These are phyloP conservation scores for Procambarus clarkii DNA, from an alignment of 1,140 invertebrate species.

Conservation along the genomic window DNA sequence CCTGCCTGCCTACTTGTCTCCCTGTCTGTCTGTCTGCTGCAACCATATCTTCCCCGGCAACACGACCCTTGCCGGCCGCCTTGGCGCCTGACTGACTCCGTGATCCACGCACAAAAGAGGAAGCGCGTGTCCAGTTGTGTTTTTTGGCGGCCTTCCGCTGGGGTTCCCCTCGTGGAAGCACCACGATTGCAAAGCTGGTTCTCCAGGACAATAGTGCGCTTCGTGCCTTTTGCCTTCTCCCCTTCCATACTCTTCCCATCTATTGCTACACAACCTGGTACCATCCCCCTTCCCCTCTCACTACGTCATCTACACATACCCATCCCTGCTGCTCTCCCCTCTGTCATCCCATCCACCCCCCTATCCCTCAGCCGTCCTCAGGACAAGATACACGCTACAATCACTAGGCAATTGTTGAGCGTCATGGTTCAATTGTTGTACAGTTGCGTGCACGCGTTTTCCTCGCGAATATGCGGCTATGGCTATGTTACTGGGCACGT, in stretches of 20 bases:
- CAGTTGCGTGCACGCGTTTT: too few relatives aligned
- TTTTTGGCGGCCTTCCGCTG: neutral
- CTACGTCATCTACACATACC: neutral
- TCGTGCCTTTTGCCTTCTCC: neutral
- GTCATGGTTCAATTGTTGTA: too few relatives aligned
- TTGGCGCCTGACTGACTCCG: neutral
- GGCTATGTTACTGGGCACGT: too few relatives aligned
- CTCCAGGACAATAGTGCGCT: neutral
- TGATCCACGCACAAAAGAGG: conserved; percentile 7
- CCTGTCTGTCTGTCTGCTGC: too few relatives aligned
- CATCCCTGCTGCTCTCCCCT: neutral
- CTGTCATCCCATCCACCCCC: neutral
- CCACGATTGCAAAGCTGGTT: conserved; percentile 8
- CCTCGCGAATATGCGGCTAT: too few relatives aligned
- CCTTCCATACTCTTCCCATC: neutral
- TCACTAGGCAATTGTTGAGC: too few relatives aligned
- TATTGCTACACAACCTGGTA: neutral
- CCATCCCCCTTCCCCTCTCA: neutral
- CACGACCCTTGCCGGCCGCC: neutral
- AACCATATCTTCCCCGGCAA: neutral
- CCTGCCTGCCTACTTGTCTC: neutral
- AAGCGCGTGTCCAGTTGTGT: neutral
- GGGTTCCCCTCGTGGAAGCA: neutral
- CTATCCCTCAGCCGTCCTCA: too few relatives aligned
- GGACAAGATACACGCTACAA: too few relatives aligned